Conservation (phyloP, 2,113 vertebrate genomes). For the Engystomops pustulosus region DNA sequence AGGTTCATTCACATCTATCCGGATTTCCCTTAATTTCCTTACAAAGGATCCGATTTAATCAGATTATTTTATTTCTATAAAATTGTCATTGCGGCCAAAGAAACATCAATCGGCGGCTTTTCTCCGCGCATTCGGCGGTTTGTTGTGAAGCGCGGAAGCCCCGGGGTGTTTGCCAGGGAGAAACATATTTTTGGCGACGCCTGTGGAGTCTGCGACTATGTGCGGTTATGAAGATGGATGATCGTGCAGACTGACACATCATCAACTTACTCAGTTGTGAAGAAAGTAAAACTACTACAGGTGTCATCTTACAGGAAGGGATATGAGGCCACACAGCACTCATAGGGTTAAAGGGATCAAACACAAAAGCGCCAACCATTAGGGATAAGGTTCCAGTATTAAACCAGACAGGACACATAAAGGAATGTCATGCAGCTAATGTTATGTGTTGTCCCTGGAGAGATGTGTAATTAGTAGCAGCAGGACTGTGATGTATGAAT, state of each 20-base stretch:
- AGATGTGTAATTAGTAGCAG: too few relatives aligned
- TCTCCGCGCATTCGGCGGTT: background rate
- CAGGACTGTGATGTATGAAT: too few relatives aligned
- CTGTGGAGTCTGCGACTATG: background rate
- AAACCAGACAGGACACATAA: too few relatives aligned
- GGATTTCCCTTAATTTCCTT: constrained; percentile 27
- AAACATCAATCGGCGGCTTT: constrained; percentile 5
- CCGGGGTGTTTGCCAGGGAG: constrained; percentile 20
- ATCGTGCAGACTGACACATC: constrained; percentile 16
- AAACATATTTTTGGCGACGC: background rate
- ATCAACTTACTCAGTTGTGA: constrained; percentile 1
- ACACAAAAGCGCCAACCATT: background rate
- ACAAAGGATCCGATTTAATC: constrained; percentile 48
- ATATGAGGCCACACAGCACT: background rate
- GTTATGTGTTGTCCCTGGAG: too few relatives aligned
- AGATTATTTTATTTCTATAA: constrained; percentile 42
- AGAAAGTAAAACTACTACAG: background rate
- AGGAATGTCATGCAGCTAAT: too few relatives aligned
- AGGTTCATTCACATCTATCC: background rate
- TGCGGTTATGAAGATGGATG: constrained; percentile 36
- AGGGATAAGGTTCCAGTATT: too few relatives aligned
- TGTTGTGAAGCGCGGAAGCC: background rate
- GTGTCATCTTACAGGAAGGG: background rate
- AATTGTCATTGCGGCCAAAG: background rate
- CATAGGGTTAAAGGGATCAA: background rate